Conservation (phyloP, 2,113 vertebrate species). For the Calidris pugnax region DNA sequence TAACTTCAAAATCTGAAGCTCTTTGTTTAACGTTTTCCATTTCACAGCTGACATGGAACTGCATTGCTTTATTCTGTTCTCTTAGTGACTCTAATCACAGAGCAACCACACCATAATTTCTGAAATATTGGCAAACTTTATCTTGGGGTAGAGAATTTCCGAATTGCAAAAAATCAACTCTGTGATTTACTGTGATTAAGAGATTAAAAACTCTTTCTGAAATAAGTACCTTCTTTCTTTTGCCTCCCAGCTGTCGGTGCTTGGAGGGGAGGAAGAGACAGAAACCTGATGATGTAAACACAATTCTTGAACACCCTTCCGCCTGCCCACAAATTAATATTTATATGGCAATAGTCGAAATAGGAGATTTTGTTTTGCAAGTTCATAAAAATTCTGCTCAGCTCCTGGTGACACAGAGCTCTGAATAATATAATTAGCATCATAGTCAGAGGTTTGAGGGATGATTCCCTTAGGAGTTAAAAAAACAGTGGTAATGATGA, state of each 20-base stretch:
- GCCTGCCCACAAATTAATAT: not conserved
- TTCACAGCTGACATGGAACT: not conserved
- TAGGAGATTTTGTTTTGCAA: not conserved
- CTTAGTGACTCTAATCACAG: not conserved
- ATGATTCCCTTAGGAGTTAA: not conserved
- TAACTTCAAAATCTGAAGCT: not conserved
- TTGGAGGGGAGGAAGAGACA: not conserved
- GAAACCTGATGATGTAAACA: not conserved
- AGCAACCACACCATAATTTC: not conserved
- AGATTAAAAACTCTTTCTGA: not conserved
- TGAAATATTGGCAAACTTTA: not conserved
- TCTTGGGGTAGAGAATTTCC: not conserved
- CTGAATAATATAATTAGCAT: not conserved
- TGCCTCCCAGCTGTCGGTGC: not conserved
- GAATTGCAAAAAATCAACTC: not conserved
- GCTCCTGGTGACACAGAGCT: not conserved
- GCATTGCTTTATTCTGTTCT: not conserved
- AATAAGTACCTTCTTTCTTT: not conserved
- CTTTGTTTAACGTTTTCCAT: not conserved
- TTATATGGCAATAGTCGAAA: not conserved
- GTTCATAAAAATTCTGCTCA: not conserved
- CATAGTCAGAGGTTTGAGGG: not conserved
- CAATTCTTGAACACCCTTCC: not conserved
- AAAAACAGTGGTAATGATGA: not conserved
- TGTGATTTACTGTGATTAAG: not conserved